Conservation (phyloP, 2,797 vertebrate species). For the Coilia nasus region DNA sequence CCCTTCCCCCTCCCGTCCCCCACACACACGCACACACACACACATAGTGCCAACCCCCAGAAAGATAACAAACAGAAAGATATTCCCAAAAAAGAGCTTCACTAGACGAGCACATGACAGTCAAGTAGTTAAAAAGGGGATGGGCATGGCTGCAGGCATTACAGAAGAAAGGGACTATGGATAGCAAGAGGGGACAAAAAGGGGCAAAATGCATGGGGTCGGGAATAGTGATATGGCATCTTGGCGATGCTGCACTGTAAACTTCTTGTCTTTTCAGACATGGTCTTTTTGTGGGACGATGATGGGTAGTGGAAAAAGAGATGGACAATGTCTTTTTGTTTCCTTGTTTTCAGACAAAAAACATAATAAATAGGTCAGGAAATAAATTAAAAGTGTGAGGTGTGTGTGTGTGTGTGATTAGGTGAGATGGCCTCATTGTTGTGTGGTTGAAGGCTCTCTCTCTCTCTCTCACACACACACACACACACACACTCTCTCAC, state of each 20-base stretch:
- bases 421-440: neutral
- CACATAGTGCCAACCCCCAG: no score
- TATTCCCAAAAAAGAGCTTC: neutral
- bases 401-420: neutral
- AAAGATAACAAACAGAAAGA: no score
- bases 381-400: neutral
- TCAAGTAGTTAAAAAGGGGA: neutral
- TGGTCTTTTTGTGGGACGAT: neutral
- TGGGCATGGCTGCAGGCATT: neutral
- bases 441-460: neutral
- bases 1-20: no score
- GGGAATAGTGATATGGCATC: neutral
- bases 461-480: neutral
- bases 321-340: neutral
- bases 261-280: slow-evolving; percentile 10
- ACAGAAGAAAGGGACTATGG: neutral
- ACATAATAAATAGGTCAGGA: neutral
- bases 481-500: no score
- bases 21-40: no score
- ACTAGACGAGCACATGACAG: slow-evolving; percentile 19
- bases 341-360: neutral
- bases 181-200: slow-evolving; percentile 8
- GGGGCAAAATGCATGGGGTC: neutral
- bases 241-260: neutral
- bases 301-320: neutral